A percentile compares a stretch with the other conserved stretches of the same genome.
These are phyloP conservation scores for Temnothorax ravouxi DNA, from an alignment of 2,888 invertebrate species.

Conservation along the genomic window DNA sequence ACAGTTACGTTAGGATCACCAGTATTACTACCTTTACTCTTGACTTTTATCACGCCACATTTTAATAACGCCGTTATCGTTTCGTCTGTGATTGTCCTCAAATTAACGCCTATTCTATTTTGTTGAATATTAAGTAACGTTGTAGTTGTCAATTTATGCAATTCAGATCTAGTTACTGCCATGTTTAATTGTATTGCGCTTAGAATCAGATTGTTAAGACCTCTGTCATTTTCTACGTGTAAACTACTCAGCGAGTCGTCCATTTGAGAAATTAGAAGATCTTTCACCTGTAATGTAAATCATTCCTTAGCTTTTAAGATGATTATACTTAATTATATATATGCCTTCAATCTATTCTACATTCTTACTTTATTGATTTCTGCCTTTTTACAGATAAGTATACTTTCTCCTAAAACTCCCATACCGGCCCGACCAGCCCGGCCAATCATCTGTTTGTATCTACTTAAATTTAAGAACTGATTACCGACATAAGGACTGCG, in stretches of 20 bases:
- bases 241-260: slow-evolving; percentile 90
- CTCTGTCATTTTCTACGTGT: slow-evolving; percentile 87
- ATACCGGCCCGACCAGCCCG: slow-evolving; percentile 97
- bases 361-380: slow-evolving; percentile 88
- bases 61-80: slow-evolving; percentile 86
- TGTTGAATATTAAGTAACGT: slow-evolving; percentile 91
- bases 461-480: slow-evolving; percentile 91
- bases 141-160: slow-evolving; percentile 88
- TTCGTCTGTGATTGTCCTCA: slow-evolving; percentile 86
- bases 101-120: slow-evolving; percentile 84
- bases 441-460: slow-evolving; percentile 98
- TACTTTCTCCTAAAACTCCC: slow-evolving; percentile 94
- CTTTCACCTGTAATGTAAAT: slow-evolving; percentile 85
- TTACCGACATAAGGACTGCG: slow-evolving; percentile 94
- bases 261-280: slow-evolving; percentile 89
- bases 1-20: slow-evolving; percentile 80
- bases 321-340: slow-evolving; percentile 9
- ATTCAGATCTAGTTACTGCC: slow-evolving; percentile 87
- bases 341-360: slow-evolving; percentile 2
- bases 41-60: slow-evolving; percentile 85
- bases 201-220: slow-evolving; percentile 89
- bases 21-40: slow-evolving; percentile 57
- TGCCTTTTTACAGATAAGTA: slow-evolving; percentile 91
- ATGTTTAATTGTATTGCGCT: slow-evolving; percentile 90
- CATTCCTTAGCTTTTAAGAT: slow-evolving; percentile 23